Evolutionary conservation across 2,797 vertebrate genomes (phyloP).

Genomic region (Takifugu rubripes): DNA sequence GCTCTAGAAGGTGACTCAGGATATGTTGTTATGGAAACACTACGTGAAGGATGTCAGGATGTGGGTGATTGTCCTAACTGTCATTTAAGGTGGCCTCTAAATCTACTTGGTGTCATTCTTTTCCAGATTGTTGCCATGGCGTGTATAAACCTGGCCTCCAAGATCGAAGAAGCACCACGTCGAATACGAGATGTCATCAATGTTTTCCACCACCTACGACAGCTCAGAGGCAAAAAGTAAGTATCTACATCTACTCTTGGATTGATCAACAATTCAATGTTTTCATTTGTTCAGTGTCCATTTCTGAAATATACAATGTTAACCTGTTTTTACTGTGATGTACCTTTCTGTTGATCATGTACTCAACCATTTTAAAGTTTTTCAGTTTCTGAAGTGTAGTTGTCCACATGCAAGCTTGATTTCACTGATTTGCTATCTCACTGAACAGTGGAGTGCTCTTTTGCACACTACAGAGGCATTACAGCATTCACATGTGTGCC

Average conservation of each 20-base stretch:
- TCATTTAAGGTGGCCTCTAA: not conserved
- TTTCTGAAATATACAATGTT: conserved; percentile 34
- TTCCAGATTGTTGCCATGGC: conserved; percentile 98
- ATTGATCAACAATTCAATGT: not conserved
- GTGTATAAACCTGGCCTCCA: conserved; percentile 96
- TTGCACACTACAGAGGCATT: conserved; percentile 43
- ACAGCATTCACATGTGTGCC: conserved; percentile 39
- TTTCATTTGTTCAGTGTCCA: not conserved
- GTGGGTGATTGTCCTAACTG: not conserved
- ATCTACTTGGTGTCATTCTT: no score
- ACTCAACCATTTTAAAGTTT: conserved; percentile 79
- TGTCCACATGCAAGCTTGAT: conserved; percentile 55
- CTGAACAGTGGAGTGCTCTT: conserved; percentile 18
- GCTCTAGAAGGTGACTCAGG: no score
- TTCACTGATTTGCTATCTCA: no score
- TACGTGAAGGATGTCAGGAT: no score
- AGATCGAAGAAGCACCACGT: conserved; percentile 97
- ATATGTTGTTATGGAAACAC: no score
- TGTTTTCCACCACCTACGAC: conserved; percentile 92
- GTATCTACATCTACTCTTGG: conserved; percentile 34
- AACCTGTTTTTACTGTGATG: conserved; percentile 62
- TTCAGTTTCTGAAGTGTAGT: conserved; percentile 76
- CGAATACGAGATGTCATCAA: conserved; percentile 98
- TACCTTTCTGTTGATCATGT: conserved; percentile 76
- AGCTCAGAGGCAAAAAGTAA: conserved; percentile 97